Evolutionary conservation across 2,113 vertebrate genomes (phyloP).

Genomic region (Panurus biarmicus): DNA sequence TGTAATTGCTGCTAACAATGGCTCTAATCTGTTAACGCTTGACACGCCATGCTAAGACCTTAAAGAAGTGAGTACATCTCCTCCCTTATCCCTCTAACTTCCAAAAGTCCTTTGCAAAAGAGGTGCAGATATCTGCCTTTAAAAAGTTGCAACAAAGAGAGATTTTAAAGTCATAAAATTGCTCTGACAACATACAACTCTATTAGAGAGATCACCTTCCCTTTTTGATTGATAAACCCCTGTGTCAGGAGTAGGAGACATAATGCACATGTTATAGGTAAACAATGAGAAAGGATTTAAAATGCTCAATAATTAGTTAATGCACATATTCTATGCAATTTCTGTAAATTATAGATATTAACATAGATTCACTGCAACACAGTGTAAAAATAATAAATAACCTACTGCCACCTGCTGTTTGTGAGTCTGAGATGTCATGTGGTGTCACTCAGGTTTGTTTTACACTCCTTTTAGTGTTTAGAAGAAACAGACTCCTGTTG

Average conservation of each 20-base stretch:
- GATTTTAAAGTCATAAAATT: background rate
- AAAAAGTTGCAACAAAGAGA: background rate
- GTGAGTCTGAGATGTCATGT: background rate
- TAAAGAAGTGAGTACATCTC: background rate
- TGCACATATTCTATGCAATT: background rate
- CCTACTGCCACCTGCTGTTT: constrained; percentile 11
- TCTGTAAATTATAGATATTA: background rate
- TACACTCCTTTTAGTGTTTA: background rate
- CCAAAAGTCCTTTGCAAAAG: background rate
- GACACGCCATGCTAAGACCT: accelerated
- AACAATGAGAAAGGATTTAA: background rate
- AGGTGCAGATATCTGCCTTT: background rate
- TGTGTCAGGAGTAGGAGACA: background rate
- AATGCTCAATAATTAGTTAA: background rate
- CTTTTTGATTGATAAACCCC: background rate
- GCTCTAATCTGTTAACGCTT: background rate
- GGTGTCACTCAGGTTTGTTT: background rate
- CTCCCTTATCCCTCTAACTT: background rate
- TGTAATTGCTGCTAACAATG: background rate
- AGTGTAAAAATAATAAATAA: background rate
- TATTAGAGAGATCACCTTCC: background rate
- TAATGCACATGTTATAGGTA: background rate
- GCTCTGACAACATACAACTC: accelerated
- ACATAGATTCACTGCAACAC: background rate
- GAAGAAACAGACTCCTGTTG: background rate